Base-by-base conservation (phyloP, 92 coral and sea anemone genomes). In the Montipora capitata region DNA sequence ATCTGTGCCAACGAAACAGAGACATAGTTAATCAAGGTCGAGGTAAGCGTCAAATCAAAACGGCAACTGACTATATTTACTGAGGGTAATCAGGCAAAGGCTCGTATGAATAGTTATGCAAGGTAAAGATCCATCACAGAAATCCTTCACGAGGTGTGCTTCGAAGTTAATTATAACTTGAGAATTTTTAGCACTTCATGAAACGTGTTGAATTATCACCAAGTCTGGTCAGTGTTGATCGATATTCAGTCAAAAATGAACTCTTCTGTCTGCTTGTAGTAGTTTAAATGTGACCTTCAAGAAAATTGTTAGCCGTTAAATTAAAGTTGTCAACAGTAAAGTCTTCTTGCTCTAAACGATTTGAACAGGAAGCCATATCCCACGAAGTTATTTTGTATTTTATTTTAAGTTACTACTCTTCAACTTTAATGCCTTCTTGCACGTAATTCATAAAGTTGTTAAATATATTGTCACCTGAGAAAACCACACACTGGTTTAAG, bases 391-490 rank as follows among this genome's bases (percentile, higher is more conserved):
- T 42, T 15, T 7, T 27, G 41, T n/a, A 41, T 40, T 17, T 61
- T 14, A 27, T 27, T 27, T 27, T 27, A 27, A 27, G 35, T 27
- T 27, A 77, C 14, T 59, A 3, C 56, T 13, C 10, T 15, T 59
- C 8, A 77, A 43, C 16, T 42, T 54, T 3, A 54, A 12, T 16
- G 12, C 54, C 39, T 69, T 68, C 14, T 35, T 45, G 13, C 15
- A 45, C 52, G 13, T 8, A 79, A 48, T n/a, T 48, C 10, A 5
- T 14, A 68, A 40, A 27, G 72, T 52, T 14, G 76, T 68, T 68
- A 51, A 81, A 9, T 17, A 81, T 81, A 68, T 68, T 68, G 77
- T 68, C 16, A n/a, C 17, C 51, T 69, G 77, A 8, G 76, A 68
- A 81, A 67, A 10, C 63, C 18, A 11, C 48, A 48, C 11, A 39